A percentile compares a stretch with the other conserved stretches of the same genome.
These are phyloP conservation scores for Corythaixoides concolor DNA, from an alignment of 2,113 vertebrate genomes.

Conservation along the genomic window DNA sequence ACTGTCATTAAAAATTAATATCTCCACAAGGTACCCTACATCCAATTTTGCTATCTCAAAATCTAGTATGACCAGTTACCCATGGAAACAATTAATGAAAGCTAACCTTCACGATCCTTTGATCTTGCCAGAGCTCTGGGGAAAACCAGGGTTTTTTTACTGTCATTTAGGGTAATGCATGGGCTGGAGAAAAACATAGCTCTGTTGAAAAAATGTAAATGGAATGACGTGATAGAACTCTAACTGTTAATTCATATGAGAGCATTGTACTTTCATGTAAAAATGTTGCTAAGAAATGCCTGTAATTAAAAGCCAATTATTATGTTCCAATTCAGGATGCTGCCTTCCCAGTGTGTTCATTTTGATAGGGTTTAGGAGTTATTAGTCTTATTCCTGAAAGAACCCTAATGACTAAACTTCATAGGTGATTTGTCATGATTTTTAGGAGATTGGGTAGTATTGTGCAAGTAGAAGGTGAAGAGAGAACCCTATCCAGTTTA, in stretches of 20 bases:
- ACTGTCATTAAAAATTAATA: background rate
- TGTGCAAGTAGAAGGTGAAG: background rate
- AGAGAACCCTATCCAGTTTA: background rate
- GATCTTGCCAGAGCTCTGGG: background rate
- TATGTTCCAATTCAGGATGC: background rate
- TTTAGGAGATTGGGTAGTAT: background rate
- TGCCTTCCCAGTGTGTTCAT: background rate
- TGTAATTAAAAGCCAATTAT: background rate
- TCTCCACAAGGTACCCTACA: background rate
- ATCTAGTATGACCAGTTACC: background rate
- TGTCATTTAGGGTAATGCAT: background rate
- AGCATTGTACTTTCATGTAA: background rate
- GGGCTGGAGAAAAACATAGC: background rate
- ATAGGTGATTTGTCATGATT: background rate
- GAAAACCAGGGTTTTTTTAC: background rate
- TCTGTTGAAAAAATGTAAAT: background rate
- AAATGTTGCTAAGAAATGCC: background rate
- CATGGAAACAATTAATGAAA: background rate
- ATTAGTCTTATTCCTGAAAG: background rate
- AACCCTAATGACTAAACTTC: background rate
- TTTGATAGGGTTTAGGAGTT: conserved; percentile 22
- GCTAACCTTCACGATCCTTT: background rate
- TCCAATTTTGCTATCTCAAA: background rate
- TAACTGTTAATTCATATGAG: background rate
- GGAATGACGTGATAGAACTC: background rate